phyloP scores from a whole-genome alignment of 2,113 vertebrate genomes.

The Amphiprion percula region DNA sequence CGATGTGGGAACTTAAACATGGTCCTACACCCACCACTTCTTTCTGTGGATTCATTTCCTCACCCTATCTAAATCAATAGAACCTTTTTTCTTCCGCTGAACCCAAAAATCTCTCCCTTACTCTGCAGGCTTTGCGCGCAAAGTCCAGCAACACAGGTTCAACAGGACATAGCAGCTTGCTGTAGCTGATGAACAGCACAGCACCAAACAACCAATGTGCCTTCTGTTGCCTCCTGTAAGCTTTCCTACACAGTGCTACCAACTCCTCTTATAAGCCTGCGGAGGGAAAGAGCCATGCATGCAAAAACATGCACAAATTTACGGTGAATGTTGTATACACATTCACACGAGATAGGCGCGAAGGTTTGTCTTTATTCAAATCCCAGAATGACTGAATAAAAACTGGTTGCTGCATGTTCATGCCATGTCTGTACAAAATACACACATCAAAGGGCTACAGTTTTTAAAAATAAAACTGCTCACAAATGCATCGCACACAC shows the following conservation, averaged over 20 bases:
- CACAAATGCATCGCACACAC: conserved; percentile 1
- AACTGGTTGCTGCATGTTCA: not conserved
- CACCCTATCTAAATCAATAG: not conserved
- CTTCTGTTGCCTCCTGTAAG: conserved; percentile 50
- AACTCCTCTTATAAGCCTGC: conserved; percentile 11
- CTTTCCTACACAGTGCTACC: conserved; percentile 14
- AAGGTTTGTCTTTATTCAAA: too few species aligned
- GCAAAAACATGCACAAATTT: not conserved
- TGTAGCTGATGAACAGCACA: conserved; percentile 42
- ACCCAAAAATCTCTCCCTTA: not conserved
- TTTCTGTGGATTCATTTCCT: not conserved
- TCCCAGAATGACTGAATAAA: not conserved
- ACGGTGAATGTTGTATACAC: too few species aligned
- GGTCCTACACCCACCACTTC: not conserved
- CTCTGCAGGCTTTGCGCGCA: conserved; percentile 17
- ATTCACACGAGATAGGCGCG: too few species aligned
- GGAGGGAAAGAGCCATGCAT: not conserved
- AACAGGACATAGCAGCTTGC: conserved; percentile 42
- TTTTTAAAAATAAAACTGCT: not conserved
- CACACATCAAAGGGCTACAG: not conserved
- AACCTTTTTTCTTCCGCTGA: not conserved
- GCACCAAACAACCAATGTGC: conserved; percentile 33
- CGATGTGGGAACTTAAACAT: too few species aligned
- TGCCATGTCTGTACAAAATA: not conserved
- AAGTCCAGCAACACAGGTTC: conserved; percentile 26